Evolutionary conservation across 2,797 vertebrate genomes (phyloP).

Genomic region (Spondyliosoma cantharus): DNA sequence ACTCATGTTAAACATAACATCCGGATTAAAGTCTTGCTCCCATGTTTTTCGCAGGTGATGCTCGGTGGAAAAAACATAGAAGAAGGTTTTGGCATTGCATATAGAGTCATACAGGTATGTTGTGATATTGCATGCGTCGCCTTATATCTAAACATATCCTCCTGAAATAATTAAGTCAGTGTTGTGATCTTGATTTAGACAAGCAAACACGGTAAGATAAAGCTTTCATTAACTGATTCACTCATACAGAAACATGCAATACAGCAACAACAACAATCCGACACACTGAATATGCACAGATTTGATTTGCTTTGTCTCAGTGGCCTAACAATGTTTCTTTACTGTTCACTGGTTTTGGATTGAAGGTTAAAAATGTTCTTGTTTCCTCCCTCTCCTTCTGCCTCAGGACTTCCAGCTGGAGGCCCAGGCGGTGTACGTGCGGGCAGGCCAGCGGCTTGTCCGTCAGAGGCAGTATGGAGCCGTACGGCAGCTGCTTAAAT

Average conservation of each 20-base stretch:
- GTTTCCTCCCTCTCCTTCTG: not conserved
- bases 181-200: not conserved
- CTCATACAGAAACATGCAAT: not conserved
- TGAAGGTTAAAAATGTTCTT: not conserved
- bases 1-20: not conserved
- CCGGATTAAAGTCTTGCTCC: no score
- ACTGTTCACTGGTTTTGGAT: not conserved
- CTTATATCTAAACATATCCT: not conserved
- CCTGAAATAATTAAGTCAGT: not conserved
- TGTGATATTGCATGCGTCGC: no score
- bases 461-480: slow-evolving; percentile 88
- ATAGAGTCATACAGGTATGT: slow-evolving; percentile 95
- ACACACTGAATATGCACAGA: not conserved
- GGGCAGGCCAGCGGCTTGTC: slow-evolving; percentile 89
- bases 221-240: not conserved
- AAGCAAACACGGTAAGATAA: not conserved
- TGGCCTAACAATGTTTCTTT: not conserved
- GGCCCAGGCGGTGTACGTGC: slow-evolving; percentile 89
- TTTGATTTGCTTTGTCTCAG: not conserved
- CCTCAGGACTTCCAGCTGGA: slow-evolving; percentile 96
- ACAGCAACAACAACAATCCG: not conserved
- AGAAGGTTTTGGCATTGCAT: slow-evolving; percentile 97
- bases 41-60: slow-evolving; percentile 88
- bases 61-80: slow-evolving; percentile 97
- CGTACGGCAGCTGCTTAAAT: slow-evolving; percentile 93